These are phyloP conservation scores for Deilephila elpenor DNA, from an alignment of 2,888 invertebrate genomes.

Conservation along the genomic window DNA sequence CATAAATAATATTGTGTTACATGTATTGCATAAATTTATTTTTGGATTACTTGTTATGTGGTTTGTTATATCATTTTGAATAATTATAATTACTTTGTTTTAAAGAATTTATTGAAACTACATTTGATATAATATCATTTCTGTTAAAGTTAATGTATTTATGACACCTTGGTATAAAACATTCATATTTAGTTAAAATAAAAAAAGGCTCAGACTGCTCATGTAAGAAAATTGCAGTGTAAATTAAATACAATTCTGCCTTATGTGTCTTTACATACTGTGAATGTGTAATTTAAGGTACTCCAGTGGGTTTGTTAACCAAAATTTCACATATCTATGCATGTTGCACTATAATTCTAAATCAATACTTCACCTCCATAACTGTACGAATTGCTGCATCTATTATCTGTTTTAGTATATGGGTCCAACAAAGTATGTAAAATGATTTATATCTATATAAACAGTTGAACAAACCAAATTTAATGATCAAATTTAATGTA, in stretches of 20 bases:
- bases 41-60: conserved; percentile 31
- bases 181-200: neutral
- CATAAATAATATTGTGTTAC: conserved; percentile 13
- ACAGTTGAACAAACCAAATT: too few species aligned
- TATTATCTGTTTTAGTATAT: too few species aligned
- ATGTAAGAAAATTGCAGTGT: neutral
- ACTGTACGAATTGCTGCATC: too few species aligned
- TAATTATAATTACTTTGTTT: conserved; percentile 19
- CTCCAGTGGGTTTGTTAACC: neutral
- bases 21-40: conserved; percentile 27
- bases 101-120: neutral
- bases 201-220: neutral
- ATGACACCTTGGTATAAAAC: neutral
- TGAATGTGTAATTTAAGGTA: neutral
- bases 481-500: too few species aligned
- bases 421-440: too few species aligned
- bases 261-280: neutral
- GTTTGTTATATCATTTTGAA: conserved; percentile 17
- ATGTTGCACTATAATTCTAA: neutral
- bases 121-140: neutral
- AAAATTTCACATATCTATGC: neutral
- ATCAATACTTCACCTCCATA: neutral
- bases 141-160: neutral
- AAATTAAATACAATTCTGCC: neutral
- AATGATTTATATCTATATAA: too few species aligned